Evolutionary conservation across 2,888 invertebrate genomes (phyloP).

Genomic region (Rhamphomyia laevipes): DNA sequence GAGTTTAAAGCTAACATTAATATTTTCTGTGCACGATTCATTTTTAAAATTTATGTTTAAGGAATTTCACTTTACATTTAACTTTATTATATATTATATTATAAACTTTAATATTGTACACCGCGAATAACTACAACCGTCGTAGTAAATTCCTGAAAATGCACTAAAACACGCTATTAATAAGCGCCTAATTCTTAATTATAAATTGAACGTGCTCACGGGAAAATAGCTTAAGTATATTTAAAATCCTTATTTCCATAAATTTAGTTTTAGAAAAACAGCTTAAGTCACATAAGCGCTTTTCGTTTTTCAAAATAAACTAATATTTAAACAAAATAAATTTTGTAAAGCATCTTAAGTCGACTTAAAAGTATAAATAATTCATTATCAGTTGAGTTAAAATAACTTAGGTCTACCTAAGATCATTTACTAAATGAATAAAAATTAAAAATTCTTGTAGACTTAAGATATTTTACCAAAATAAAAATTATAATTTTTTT

Average conservation of each 20-base stretch:
- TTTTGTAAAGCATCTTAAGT: too few species aligned
- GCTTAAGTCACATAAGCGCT: too few species aligned
- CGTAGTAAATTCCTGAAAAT: too few species aligned
- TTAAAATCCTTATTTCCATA: neutral
- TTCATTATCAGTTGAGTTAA: neutral
- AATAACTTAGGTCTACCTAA: neutral
- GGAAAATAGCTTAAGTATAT: neutral
- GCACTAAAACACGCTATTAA: too few species aligned
- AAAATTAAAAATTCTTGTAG: too few species aligned
- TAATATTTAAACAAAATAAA: too few species aligned
- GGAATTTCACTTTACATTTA: too few species aligned
- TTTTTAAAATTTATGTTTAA: neutral
- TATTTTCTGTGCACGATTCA: neutral
- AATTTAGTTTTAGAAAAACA: too few species aligned
- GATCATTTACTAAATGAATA: neutral
- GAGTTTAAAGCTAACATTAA: neutral
- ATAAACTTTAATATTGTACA: too few species aligned
- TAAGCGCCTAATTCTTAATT: neutral
- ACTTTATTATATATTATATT: too few species aligned
- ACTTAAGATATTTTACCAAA: neutral
- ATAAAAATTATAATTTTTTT: neutral
- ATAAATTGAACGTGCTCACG: neutral
- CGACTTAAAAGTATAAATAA: neutral
- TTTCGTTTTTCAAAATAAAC: too few species aligned
- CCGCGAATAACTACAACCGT: too few species aligned